Evolutionary conservation across 2,888 invertebrate species (phyloP).

Genomic region (Ectropis crepuscularia): DNA sequence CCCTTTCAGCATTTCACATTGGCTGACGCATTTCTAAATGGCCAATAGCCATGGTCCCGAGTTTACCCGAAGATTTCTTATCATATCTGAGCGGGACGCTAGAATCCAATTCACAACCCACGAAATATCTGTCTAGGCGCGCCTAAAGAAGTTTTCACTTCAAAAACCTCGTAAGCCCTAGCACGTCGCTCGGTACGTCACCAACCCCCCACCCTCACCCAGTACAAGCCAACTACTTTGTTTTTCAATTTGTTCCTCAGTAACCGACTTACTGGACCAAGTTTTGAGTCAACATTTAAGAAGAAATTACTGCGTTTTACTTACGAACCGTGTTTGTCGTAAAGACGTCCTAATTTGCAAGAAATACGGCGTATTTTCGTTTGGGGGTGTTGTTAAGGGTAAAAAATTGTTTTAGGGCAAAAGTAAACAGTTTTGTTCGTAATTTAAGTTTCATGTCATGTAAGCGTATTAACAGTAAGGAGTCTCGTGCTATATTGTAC

Average conservation of each 20-base stretch:
- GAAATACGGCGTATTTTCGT: slow-evolving; percentile 14
- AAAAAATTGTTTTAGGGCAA: slow-evolving; percentile 24
- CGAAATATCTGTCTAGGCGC: too few relatives aligned
- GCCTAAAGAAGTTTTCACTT: too few relatives aligned
- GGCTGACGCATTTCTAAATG: too few relatives aligned
- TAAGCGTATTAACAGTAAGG: slow-evolving; percentile 2
- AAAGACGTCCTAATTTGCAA: slow-evolving; percentile 22
- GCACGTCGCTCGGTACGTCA: not conserved
- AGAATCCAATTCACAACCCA: too few relatives aligned
- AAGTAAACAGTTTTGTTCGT: slow-evolving; percentile 21
- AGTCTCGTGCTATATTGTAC: too few relatives aligned
- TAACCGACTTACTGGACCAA: slow-evolving; percentile 50
- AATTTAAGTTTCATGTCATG: slow-evolving; percentile 14
- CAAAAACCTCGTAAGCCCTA: too few relatives aligned
- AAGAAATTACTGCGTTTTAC: slow-evolving; percentile 40
- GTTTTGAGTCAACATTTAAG: slow-evolving; percentile 56
- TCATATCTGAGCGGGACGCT: too few relatives aligned
- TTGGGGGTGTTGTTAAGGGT: slow-evolving; percentile 1
- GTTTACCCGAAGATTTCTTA: too few relatives aligned
- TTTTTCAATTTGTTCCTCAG: slow-evolving; percentile 61
- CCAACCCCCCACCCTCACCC: slow-evolving; percentile 15
- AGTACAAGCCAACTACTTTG: slow-evolving; percentile 49
- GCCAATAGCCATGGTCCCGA: too few relatives aligned
- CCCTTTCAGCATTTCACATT: too few relatives aligned
- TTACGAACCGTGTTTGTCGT: slow-evolving; percentile 19